Base-by-base conservation (phyloP, 2,797 vertebrate species). In the Hyperoplus lanceolatus region DNA sequence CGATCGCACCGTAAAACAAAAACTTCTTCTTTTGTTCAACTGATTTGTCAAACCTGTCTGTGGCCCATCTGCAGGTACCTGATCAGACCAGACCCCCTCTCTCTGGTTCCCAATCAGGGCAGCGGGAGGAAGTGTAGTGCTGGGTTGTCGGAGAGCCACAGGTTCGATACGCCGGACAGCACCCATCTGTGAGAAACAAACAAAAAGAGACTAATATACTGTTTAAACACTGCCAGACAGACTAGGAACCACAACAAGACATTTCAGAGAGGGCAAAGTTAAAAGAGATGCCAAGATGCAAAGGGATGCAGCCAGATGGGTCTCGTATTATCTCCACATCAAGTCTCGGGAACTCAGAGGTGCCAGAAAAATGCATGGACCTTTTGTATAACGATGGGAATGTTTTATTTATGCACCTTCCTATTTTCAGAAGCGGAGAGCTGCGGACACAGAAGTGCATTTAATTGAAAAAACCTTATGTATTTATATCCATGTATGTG, bases 21-120 rank as follows among this genome's bases (percentile, higher is more conserved):
- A 65, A 36, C 39, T 3, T 21, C 36, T 70, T 38, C 21, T 41
- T 42, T 42, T 59, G 13, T 59, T n/a, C 42, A 2, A n/a, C 39
- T 71, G 38, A 5, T 81, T 60, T 69, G 38, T 16, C 3, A 3
- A 18, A 18, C 29, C 42, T 49, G 43, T 63, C 71, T 77, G 68
- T 76, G 51, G 21, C 58, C 38, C 8, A 5, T 75, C 60, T 77
- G 50, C 90, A 96, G 96, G 87, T 96, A 96, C 87, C 93, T 96
- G 84, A 96, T 97, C 86, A 93, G 96, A 79, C 96, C 95, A 1
- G 96, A 96, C 86, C 96, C 96, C 61, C 93, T 96, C 80, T 96
- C 95, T 50, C 87, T 95, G 79, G 94, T 95, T 49, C 95, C 96
- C 61, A 94, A 93, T 84, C 93, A 95, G 81, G 93, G 93, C 42